Conservation (phyloP, 2,113 vertebrate genomes). For the Propithecus coquereli region DNA sequence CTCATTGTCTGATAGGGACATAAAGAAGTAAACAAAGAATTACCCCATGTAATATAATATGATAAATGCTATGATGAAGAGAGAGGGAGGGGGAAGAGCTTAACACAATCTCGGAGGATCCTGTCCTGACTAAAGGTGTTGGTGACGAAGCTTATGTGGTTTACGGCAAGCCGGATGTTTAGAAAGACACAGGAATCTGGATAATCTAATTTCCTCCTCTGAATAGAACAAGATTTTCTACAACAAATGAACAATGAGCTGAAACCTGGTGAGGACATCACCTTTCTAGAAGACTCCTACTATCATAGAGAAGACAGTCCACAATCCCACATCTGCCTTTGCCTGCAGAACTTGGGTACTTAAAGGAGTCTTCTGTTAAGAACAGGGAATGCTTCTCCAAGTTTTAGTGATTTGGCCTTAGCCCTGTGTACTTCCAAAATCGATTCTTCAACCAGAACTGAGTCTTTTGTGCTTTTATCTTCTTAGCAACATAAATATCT, state of each 20-base stretch:
- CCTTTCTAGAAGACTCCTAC: background rate
- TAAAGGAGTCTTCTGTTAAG: background rate
- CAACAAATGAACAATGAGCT: background rate
- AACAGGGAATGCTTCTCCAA: background rate
- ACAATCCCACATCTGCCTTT: background rate
- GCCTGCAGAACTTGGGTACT: background rate
- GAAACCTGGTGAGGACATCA: background rate
- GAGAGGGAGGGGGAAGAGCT: background rate
- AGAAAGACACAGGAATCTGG: background rate
- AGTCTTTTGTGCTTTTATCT: background rate
- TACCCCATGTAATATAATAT: background rate
- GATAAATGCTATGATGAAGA: background rate
- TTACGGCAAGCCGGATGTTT: background rate
- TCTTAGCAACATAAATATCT: constrained; percentile 3
- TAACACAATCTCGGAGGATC: background rate
- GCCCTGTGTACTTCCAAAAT: background rate
- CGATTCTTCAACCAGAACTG: background rate
- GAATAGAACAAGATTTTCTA: background rate
- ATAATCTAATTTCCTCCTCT: background rate
- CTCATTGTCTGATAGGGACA: background rate
- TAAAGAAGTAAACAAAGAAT: background rate
- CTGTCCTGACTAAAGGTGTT: background rate
- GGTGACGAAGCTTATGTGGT: background rate
- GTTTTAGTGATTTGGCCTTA: background rate
- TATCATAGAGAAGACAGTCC: background rate